Percentiles rank a stretch among this genome's conserved stretches.
phyloP scores from a whole-genome alignment of 2,113 vertebrate genomes.

The Aleadryas rufinucha region DNA sequence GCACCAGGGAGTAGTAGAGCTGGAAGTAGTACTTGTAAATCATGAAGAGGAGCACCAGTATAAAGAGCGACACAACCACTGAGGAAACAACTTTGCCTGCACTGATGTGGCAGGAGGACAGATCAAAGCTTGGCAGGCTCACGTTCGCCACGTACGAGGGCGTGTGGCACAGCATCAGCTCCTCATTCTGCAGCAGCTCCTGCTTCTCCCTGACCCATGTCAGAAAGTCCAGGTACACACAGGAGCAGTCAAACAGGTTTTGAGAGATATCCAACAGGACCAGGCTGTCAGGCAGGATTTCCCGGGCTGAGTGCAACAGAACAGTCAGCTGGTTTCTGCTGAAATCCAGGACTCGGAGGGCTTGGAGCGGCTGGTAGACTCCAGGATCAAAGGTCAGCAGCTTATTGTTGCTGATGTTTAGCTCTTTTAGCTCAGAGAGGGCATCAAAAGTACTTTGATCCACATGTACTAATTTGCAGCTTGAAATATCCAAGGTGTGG shows the following conservation, averaged over 20 bases:
- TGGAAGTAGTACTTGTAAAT: slow-evolving; percentile 77
- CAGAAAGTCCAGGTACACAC: slow-evolving; percentile 61
- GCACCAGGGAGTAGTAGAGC: slow-evolving; percentile 57
- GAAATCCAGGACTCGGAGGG: slow-evolving; percentile 65
- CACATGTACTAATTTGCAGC: slow-evolving; percentile 66
- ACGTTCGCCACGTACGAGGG: background rate
- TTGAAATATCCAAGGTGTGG: slow-evolving; percentile 72
- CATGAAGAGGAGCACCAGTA: background rate
- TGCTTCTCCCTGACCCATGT: slow-evolving; percentile 64
- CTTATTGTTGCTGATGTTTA: slow-evolving; percentile 77
- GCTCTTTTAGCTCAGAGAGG: slow-evolving; percentile 54
- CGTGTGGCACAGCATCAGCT: slow-evolving; percentile 52
- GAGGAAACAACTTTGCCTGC: background rate
- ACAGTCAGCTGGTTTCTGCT: slow-evolving; percentile 68
- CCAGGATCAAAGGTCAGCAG: slow-evolving; percentile 60
- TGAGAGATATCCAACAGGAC: slow-evolving; percentile 61
- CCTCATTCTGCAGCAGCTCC: slow-evolving; percentile 11
- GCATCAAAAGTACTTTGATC: slow-evolving; percentile 41
- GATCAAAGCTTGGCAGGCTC: slow-evolving; percentile 28
- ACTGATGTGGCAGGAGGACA: slow-evolving; percentile 44
- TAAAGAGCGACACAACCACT: background rate
- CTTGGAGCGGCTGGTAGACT: slow-evolving; percentile 4
- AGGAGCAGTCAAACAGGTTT: slow-evolving; percentile 73
- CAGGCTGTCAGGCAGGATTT: slow-evolving; percentile 49
- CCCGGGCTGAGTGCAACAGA: slow-evolving; percentile 19